Percentiles rank a stretch among this genome's conserved stretches.
phyloP scores from a whole-genome alignment of 2,797 vertebrate species.

The Uromys caudimaculatus region DNA sequence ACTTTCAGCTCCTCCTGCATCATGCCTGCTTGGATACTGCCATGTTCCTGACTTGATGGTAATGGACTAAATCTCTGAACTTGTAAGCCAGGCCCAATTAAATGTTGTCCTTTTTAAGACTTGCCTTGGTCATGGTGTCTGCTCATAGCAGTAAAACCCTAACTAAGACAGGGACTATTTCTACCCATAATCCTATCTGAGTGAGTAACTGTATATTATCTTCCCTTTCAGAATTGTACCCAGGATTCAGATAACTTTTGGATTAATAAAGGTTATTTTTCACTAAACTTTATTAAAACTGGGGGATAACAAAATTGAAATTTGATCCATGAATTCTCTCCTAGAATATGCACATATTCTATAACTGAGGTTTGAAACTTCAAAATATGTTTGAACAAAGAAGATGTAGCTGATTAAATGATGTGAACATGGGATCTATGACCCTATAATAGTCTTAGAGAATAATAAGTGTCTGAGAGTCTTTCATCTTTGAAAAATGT shows the following conservation, averaged over 20 bases:
- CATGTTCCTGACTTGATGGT: not conserved
- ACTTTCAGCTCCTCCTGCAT: not conserved
- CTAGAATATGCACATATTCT: not conserved
- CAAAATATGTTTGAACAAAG: not conserved
- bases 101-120: not conserved
- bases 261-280: not conserved
- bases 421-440: not conserved
- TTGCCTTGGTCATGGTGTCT: not conserved
- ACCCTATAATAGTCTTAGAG: not conserved
- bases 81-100: not conserved
- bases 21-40: not conserved
- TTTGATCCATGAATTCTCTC: not conserved
- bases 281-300: slow-evolving; percentile 11
- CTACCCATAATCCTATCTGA: not conserved
- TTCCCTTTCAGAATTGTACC: not conserved
- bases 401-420: not conserved
- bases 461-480: not conserved
- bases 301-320: not conserved
- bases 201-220: not conserved
- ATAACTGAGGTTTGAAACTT: not conserved
- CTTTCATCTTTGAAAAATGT: not conserved
- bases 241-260: not conserved
- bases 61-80: not conserved
- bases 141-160: not conserved
- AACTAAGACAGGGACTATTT: not conserved